Base-by-base conservation (phyloP, 2,888 invertebrate species). In the Microctonus hyperodae region DNA sequence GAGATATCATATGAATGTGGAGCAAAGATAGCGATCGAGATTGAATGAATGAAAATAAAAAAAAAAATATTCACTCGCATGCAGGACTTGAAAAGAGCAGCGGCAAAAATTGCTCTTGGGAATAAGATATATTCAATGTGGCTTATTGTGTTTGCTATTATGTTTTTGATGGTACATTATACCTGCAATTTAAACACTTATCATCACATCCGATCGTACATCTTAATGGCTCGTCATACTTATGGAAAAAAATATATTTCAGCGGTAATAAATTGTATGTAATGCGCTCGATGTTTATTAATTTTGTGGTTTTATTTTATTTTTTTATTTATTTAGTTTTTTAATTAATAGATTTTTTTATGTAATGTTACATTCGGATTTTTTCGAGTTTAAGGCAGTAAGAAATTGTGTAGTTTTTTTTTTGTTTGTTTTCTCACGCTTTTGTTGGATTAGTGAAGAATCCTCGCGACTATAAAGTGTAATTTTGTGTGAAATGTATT, bases 111-210 rank as follows among this genome's bases (percentile, higher is more conserved):
- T 71, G 56, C 63, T 48, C 25, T 44, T 22, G 51, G 67, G 65
- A 66, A n/a, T n/a, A n/a, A 71, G 66, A 64, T 20, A 16, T 16
- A 67, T 69, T 61, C 65, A 71, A 73, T 61, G 72, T 74, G 78
- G 78, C 77, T 80, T 77, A 73, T 79, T 76, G n/a, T n/a, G n/a
- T n/a, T 81, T 81, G 78, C 81, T 70, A 81, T 80, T 81, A 75
- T 77, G 76, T 76, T 75, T 78, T 72, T 64, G 61, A 58, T 55
- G 31, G 62, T 63, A 74, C 70, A 78, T 80, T 81, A 82, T 83
- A 83, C 83, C 82, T 81, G 82, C 79, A 82, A 81, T 82, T 81
- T 78, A 72, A 72, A 70, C 66, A 64, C 75, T 76, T 81, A 82
- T 83, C 82, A 70, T 57, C 61, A 51, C 71, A 76, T 76, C 79